Percentiles rank a stretch among this genome's conserved stretches.
Evolutionary conservation across 2,888 invertebrate genomes (phyloP).

Genomic region (Phalangium opilio): DNA sequence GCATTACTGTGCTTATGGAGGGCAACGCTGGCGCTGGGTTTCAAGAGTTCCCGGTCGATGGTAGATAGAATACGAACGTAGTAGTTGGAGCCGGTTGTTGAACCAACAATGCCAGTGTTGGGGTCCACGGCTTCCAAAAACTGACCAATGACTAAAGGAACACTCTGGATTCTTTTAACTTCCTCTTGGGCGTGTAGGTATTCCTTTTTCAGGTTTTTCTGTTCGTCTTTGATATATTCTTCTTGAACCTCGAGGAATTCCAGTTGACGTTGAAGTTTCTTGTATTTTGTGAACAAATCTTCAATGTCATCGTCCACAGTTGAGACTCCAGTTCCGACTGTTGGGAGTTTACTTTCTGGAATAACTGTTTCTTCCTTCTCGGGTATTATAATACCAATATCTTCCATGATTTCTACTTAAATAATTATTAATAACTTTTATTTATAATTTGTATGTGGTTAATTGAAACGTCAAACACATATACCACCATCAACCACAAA

Average conservation of each 20-base stretch:
- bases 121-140: constrained; percentile 99
- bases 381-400: neutral
- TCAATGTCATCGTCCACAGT: constrained; percentile 59
- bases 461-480: too few species aligned
- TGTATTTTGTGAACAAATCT: constrained; percentile 89
- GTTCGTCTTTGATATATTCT: constrained; percentile 98
- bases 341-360: too few species aligned
- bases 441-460: too few species aligned
- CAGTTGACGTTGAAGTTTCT: constrained; percentile 89
- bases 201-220: constrained; percentile 94
- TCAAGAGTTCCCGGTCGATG: constrained; percentile 88
- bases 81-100: constrained; percentile 96
- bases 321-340: constrained; percentile 20
- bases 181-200: constrained; percentile 86
- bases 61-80: constrained; percentile 97
- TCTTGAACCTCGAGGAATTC: constrained; percentile 98
- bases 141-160: constrained; percentile 96
- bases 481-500: too few species aligned
- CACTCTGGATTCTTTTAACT: constrained; percentile 87
- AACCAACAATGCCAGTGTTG: constrained; percentile 97
- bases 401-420: neutral
- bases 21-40: constrained; percentile 96
- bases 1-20: constrained; percentile 99
- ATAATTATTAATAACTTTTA: too few species aligned
- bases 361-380: neutral